Conservation (phyloP, 2,797 vertebrate genomes). For the Erpetoichthys calabaricus region DNA sequence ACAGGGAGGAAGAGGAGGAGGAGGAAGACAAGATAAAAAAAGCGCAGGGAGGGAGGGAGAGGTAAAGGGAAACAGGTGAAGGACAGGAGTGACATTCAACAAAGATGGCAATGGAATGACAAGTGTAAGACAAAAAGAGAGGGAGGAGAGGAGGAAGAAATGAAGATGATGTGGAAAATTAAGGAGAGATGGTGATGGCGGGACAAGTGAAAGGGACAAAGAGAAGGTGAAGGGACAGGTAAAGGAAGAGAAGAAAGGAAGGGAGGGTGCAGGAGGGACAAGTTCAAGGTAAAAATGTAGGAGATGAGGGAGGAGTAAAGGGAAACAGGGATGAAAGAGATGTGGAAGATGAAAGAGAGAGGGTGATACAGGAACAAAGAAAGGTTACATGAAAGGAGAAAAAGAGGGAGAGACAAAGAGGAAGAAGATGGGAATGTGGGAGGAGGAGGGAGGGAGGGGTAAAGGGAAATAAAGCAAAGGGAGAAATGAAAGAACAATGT, state of each 20-base stretch:
- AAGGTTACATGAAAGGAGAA: constrained; percentile 1
- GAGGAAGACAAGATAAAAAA: too few relatives aligned
- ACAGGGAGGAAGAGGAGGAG: too few relatives aligned
- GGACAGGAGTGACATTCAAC: too few relatives aligned
- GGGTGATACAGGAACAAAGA: constrained; percentile 11
- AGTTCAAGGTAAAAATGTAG: neutral
- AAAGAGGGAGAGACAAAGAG: constrained; percentile 22
- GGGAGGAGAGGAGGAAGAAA: too few relatives aligned
- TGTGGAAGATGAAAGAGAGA: constrained; percentile 13
- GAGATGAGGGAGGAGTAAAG: neutral
- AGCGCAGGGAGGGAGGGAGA: too few relatives aligned
- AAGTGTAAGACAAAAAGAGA: too few relatives aligned
- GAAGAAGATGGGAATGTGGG: constrained; percentile 18
- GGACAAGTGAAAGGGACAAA: too few relatives aligned
- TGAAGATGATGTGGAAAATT: too few relatives aligned
- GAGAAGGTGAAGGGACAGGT: too few relatives aligned
- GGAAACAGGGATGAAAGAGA: constrained; percentile 17
- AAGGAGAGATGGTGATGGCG: too few relatives aligned
- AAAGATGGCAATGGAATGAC: too few relatives aligned
- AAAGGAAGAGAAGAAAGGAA: neutral
- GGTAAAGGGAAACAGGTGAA: too few relatives aligned
- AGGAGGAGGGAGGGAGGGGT: constrained; percentile 9
- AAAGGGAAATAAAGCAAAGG: constrained; percentile 9
- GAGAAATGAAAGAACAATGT: constrained; percentile 11
- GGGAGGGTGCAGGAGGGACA: constrained; percentile 2